phyloP scores from a whole-genome alignment of 1,140 invertebrate genomes.

The Psilanteris sp. region DNA sequence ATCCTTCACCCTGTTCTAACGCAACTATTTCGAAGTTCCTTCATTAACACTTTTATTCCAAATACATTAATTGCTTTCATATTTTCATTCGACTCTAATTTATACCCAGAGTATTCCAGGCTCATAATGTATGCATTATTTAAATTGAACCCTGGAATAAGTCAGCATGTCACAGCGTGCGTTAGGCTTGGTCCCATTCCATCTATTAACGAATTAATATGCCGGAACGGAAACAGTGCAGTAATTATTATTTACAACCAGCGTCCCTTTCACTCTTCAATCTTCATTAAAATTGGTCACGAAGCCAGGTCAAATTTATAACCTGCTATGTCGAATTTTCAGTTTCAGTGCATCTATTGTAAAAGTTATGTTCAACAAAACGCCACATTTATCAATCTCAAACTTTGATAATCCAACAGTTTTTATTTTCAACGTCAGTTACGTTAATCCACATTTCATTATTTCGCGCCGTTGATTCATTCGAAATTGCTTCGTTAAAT shows the following conservation, averaged over 20 bases:
- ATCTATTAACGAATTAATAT: slow-evolving; percentile 62
- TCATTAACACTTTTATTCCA: too few species aligned
- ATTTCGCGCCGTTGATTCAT: not conserved
- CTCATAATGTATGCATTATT: slow-evolving; percentile 15
- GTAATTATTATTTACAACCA: slow-evolving; percentile 66
- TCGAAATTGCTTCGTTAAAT: too few species aligned
- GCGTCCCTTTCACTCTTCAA: slow-evolving; percentile 65
- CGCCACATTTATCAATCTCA: slow-evolving; percentile 3
- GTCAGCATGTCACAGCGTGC: slow-evolving; percentile 13
- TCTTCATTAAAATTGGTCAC: slow-evolving; percentile 66
- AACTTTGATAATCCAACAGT: not conserved
- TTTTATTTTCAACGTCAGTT: slow-evolving; percentile 3
- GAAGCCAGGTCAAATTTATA: slow-evolving; percentile 32
- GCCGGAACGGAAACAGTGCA: slow-evolving; percentile 44
- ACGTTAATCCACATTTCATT: too few species aligned
- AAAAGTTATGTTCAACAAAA: slow-evolving; percentile 29
- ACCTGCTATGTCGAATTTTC: slow-evolving; percentile 27
- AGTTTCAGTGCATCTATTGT: slow-evolving; percentile 23
- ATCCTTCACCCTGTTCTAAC: too few species aligned
- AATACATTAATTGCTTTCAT: too few species aligned
- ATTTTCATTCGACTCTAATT: too few species aligned
- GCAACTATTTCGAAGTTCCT: too few species aligned
- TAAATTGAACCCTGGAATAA: slow-evolving; percentile 13
- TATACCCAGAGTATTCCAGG: too few species aligned
- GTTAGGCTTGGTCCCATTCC: slow-evolving; percentile 34